Conservation (phyloP, 2,797 vertebrate genomes). For the Melanogrammus aeglefinus region DNA sequence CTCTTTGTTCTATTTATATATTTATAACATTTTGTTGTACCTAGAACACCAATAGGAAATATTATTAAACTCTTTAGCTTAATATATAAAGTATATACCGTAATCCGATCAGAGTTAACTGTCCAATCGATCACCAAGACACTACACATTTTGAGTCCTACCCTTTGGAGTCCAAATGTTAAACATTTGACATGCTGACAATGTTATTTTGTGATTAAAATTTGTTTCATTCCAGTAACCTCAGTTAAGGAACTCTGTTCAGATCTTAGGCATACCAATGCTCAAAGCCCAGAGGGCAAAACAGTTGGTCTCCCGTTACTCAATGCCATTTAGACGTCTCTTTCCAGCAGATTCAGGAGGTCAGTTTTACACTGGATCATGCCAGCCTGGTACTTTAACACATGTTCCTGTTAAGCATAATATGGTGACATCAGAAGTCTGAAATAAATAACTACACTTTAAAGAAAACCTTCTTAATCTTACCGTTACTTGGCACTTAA, state of each 20-base stretch:
- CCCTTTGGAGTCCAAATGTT: too few relatives aligned
- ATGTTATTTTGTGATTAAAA: too few relatives aligned
- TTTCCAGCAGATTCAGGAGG: not conserved
- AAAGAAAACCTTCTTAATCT: constrained; percentile 31
- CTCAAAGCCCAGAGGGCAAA: not conserved
- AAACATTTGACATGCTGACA: too few relatives aligned
- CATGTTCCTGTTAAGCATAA: not conserved
- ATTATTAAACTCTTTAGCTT: too few relatives aligned
- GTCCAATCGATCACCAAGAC: too few relatives aligned
- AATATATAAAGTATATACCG: too few relatives aligned
- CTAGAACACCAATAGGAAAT: not conserved
- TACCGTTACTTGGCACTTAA: constrained; percentile 99
- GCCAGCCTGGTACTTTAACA: not conserved
- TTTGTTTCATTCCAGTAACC: too few relatives aligned
- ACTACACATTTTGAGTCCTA: too few relatives aligned
- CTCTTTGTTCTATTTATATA: too few relatives aligned
- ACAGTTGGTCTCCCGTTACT: not conserved
- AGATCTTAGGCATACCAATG: not conserved
- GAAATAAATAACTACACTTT: not conserved
- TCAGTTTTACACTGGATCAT: not conserved
- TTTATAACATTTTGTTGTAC: not conserved
- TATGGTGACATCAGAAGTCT: not conserved
- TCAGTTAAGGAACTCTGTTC: not conserved
- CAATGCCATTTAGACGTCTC: not conserved
- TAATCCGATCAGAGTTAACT: too few relatives aligned